phyloP scores from a whole-genome alignment of 2,113 vertebrate genomes.

The Scalopus aquaticus region DNA sequence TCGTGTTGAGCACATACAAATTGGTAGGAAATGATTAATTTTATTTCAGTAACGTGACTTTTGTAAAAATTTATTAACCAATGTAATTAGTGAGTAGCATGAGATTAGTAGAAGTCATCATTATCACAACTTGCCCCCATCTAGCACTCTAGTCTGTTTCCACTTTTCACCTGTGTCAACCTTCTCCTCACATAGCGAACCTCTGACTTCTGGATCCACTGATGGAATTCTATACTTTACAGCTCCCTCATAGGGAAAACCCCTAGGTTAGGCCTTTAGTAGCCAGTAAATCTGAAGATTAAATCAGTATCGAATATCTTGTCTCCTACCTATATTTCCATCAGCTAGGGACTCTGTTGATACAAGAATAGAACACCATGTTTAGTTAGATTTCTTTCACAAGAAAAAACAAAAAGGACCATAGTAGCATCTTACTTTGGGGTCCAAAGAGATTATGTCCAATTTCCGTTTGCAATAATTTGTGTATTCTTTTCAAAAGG shows the following conservation, averaged over 20 bases:
- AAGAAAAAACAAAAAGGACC: neutral
- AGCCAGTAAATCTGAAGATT: neutral
- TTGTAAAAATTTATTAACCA: too few relatives aligned
- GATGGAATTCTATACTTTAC: fast-evolving
- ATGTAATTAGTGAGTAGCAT: neutral
- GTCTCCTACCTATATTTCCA: neutral
- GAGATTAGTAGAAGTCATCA: too few relatives aligned
- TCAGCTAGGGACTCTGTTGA: too few relatives aligned
- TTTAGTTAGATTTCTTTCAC: neutral
- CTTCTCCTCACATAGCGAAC: neutral
- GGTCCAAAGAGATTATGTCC: constrained; percentile 6
- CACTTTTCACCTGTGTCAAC: neutral
- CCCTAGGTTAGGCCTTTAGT: neutral
- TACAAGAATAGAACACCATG: constrained; percentile 1
- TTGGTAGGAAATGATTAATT: too few relatives aligned
- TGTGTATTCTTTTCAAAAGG: constrained; percentile 63
- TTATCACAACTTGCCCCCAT: neutral
- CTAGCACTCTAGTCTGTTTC: neutral
- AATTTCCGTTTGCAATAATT: constrained; percentile 71
- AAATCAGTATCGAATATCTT: neutral
- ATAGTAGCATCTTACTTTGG: constrained; percentile 10
- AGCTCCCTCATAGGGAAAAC: neutral
- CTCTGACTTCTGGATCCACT: fast-evolving
- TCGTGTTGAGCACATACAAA: too few relatives aligned
- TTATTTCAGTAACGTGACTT: too few relatives aligned